phyloP scores from a whole-genome alignment of 2,797 vertebrate genomes.

The Pelobates cultripes region DNA sequence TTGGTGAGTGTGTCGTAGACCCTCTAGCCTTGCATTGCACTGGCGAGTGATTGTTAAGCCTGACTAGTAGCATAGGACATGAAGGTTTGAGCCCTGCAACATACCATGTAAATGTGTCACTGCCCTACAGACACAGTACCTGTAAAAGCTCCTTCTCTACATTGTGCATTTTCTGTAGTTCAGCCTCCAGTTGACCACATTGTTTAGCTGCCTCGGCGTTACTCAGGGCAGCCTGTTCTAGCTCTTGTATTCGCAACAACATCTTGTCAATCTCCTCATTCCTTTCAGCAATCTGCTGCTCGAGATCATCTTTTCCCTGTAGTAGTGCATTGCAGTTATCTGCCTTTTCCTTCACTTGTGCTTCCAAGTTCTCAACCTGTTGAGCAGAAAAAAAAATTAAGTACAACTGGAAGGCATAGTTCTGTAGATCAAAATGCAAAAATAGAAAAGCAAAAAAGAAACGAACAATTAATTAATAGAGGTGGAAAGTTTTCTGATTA shows the following conservation, averaged over 20 bases:
- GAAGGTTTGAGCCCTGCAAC: too few species aligned
- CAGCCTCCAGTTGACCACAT: slow-evolving; percentile 77
- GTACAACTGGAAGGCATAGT: neutral
- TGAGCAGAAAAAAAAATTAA: neutral
- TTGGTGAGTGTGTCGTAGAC: too few species aligned
- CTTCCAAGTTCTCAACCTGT: slow-evolving; percentile 87
- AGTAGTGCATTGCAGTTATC: slow-evolving; percentile 81
- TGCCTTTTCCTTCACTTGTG: slow-evolving; percentile 82
- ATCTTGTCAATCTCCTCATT: slow-evolving; percentile 88
- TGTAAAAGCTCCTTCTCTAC: slow-evolving; percentile 79
- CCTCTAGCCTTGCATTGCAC: too few species aligned
- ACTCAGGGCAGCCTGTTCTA: slow-evolving; percentile 70
- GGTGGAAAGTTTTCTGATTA: neutral
- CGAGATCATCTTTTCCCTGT: slow-evolving; percentile 79
- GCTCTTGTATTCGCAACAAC: slow-evolving; percentile 75
- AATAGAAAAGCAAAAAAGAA: too few species aligned
- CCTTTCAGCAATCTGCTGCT: slow-evolving; percentile 77
- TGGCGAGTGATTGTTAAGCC: too few species aligned
- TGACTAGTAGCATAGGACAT: too few species aligned
- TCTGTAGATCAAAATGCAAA: too few species aligned
- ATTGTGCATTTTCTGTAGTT: slow-evolving; percentile 79
- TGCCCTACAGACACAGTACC: slow-evolving; percentile 62
- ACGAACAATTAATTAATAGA: neutral
- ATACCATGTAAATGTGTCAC: too few species aligned
- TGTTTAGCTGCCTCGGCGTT: slow-evolving; percentile 68